Base-by-base conservation (phyloP, 1,140 invertebrate species). In the Eupeodes corollae region DNA sequence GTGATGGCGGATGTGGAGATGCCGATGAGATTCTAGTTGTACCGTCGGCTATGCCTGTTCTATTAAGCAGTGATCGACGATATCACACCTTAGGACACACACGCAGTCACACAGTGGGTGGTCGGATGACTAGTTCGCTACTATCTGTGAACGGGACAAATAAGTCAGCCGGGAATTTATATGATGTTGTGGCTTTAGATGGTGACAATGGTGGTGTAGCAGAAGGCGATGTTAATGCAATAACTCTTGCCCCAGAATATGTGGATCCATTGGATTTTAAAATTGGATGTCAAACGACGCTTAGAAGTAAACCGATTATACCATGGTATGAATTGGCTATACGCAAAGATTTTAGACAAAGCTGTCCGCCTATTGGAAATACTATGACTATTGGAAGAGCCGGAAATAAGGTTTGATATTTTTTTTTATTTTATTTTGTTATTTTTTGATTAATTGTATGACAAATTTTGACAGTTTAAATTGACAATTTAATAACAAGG, bases 271-370 rank as follows among this genome's bases (percentile, higher is more conserved):
- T 68, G 58, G 75, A 77, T 55, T 73, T 75, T n/a, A 78, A 78
- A 63, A 70, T 78, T 33, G 76, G 76, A 21, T 78, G 75, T 49
- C 76, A 78, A 61, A 77, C 76, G 1, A 78, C 76, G n/a, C 54
- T 78, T 31, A 58, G 76, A 32, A 70, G 76, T 3, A 75, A 78
- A 48, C 79, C 78, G 15, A 72, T 79, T 40, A 78, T 90, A 37
- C 86, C 86, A 0, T 89, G 86, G 86, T 89, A 85, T 82, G 86
- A 88, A 68, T 64, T 88, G 42, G 86, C 86, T 15, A 87, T 86
- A 12, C 79, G 78, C 50, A 78, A 81, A 47, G 66, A 68, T 41
- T 57, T 58, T 3, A 74, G 84, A 40, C 75, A 82, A 49, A 84
- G 81, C 57, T 85, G 82, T 59, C 83, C 83, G 35, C 61, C 65